Evolutionary conservation across 2,113 vertebrate species (phyloP).

Genomic region (Equus quagga): DNA sequence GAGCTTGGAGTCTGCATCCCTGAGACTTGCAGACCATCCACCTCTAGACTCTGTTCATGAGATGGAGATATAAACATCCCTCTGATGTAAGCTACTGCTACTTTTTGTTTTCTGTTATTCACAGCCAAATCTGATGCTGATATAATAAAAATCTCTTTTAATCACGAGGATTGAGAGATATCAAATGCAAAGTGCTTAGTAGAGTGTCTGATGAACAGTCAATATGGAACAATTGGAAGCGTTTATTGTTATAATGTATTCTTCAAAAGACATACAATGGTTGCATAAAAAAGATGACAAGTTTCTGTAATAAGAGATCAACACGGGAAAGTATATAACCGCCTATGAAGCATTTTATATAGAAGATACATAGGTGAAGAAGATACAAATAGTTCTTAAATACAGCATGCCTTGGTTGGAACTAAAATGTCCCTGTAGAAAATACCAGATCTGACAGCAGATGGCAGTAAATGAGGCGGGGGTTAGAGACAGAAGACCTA

Average conservation of each 20-base stretch:
- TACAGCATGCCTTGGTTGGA: neutral
- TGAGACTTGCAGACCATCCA: fast-evolving
- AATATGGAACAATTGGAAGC: neutral
- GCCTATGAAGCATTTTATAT: neutral
- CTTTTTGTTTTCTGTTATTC: neutral
- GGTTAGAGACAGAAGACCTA: neutral
- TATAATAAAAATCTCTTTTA: neutral
- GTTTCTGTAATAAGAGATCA: no score
- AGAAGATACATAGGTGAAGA: fast-evolving
- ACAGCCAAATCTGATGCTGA: neutral
- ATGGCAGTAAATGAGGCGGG: fast-evolving
- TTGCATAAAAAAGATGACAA: neutral
- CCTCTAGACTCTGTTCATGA: neutral
- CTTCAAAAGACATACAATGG: neutral
- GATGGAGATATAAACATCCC: fast-evolving
- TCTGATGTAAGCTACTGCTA: no score
- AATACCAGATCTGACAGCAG: fast-evolving
- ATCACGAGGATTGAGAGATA: neutral
- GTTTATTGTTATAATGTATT: fast-evolving
- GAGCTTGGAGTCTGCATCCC: fast-evolving
- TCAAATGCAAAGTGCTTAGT: fast-evolving
- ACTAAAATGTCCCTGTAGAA: neutral
- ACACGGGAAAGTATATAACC: fast-evolving
- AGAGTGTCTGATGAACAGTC: fast-evolving
- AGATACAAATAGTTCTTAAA: neutral